Percentiles rank a stretch among this genome's conserved stretches.
phyloP scores from a whole-genome alignment of 2,797 vertebrate species.

The Darevskia mixta region DNA sequence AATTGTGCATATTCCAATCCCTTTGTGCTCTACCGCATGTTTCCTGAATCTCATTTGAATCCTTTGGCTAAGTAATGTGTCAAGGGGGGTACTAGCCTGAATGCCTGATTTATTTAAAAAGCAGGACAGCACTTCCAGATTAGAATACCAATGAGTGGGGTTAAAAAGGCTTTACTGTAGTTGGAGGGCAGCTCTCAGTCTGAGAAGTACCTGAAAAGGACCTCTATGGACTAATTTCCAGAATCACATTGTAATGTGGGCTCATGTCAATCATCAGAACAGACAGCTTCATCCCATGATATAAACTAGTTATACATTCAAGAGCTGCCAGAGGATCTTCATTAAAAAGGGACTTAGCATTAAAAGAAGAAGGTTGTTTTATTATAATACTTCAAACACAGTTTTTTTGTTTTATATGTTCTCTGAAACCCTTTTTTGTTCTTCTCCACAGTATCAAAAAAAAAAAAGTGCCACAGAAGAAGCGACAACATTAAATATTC shows the following conservation, averaged over 20 bases:
- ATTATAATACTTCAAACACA: slow-evolving; percentile 87
- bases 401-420: slow-evolving; percentile 87
- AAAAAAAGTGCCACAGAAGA: slow-evolving; percentile 80
- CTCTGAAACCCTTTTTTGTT: slow-evolving; percentile 84
- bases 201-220: slow-evolving; percentile 95
- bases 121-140: slow-evolving; percentile 92
- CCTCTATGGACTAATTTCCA: slow-evolving; percentile 99
- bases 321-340: slow-evolving; percentile 90
- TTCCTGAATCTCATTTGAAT: slow-evolving; percentile 98
- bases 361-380: slow-evolving; percentile 86
- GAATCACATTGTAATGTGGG: slow-evolving; percentile 99
- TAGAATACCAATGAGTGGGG: slow-evolving; percentile 99
- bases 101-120: slow-evolving; percentile 99
- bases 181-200: slow-evolving; percentile 96
- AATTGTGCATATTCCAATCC: slow-evolving; percentile 99
- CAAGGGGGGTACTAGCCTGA: slow-evolving; percentile 93
- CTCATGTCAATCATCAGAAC: slow-evolving; percentile 99
- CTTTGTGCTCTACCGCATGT: slow-evolving; percentile 97
- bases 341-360: slow-evolving; percentile 87
- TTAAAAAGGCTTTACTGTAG: slow-evolving; percentile 99
- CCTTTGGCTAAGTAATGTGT: slow-evolving; percentile 96
- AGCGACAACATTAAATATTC: slow-evolving; percentile 85
- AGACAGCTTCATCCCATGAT: slow-evolving; percentile 99
- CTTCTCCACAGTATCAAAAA: slow-evolving; percentile 80
- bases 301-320: slow-evolving; percentile 96